Conservation (phyloP, 2,797 vertebrate species). For the Molossus molossus region DNA sequence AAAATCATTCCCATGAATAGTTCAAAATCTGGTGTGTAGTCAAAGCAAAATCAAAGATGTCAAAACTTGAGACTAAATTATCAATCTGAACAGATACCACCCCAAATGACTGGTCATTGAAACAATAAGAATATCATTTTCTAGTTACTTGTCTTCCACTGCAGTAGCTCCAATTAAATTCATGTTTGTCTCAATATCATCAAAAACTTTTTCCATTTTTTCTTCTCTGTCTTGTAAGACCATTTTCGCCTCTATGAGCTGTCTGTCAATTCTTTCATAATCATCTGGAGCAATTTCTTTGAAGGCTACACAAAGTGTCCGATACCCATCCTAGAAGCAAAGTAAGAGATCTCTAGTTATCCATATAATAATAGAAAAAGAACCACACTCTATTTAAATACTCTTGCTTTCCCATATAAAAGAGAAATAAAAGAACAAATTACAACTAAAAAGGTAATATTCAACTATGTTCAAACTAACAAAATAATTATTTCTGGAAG, state of each 20-base stretch:
- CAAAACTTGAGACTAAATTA: constrained; percentile 65
- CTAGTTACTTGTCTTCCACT: constrained; percentile 96
- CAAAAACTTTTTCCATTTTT: constrained; percentile 95
- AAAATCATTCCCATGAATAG: constrained; percentile 58
- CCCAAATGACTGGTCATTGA: constrained; percentile 59
- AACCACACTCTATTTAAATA: constrained; percentile 6
- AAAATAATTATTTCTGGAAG: constrained; percentile 37
- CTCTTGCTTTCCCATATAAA: constrained; percentile 22
- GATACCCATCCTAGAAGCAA: constrained; percentile 95
- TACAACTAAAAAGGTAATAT: constrained; percentile 42
- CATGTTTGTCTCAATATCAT: constrained; percentile 96
- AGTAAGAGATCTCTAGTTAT: constrained; percentile 64
- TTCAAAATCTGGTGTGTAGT: constrained; percentile 43
- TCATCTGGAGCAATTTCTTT: constrained; percentile 93
- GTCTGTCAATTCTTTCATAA: constrained; percentile 92
- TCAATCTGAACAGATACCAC: constrained; percentile 16
- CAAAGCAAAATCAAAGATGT: constrained; percentile 66
- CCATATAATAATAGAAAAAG: background rate
- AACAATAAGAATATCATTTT: constrained; percentile 70
- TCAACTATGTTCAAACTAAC: constrained; percentile 52
- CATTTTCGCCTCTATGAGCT: constrained; percentile 94
- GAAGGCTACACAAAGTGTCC: constrained; percentile 97
- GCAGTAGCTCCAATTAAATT: constrained; percentile 98
- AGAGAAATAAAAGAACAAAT: constrained; percentile 60
- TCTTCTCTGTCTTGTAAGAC: constrained; percentile 97